phyloP scores from a whole-genome alignment of 2,888 invertebrate species.

The Halocaridina rubra region DNA sequence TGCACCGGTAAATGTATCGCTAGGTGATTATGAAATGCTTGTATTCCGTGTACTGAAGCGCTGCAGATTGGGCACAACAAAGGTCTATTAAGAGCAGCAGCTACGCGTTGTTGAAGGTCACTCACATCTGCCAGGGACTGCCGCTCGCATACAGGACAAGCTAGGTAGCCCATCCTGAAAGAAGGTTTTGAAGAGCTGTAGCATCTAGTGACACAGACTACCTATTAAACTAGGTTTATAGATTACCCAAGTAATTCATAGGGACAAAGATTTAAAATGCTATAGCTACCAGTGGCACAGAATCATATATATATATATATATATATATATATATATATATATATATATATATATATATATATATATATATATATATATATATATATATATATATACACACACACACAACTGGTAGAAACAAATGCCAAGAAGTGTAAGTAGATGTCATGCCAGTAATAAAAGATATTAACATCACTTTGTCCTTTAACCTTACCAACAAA shows the following conservation, averaged over 20 bases:
- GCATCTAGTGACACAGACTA: not conserved
- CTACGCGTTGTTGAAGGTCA: conserved; percentile 47
- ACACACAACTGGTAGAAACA: too few relatives aligned
- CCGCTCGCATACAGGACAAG: conserved; percentile 57
- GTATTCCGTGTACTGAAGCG: conserved; percentile 50
- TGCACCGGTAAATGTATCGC: conserved; percentile 42
- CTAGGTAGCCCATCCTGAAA: conserved; percentile 53
- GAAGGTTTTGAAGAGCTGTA: not conserved
- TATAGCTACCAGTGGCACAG: too few relatives aligned
- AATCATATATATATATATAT: conserved; percentile 12
- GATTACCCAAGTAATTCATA: not conserved
- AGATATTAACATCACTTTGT: too few relatives aligned
- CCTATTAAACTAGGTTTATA: not conserved
- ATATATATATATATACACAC: conserved; percentile 14
- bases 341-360: conserved; percentile 38
- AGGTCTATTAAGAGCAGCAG: conserved; percentile 48
- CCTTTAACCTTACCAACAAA: too few relatives aligned
- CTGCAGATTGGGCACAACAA: conserved; percentile 58
- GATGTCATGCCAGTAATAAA: too few relatives aligned
- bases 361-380: conserved; percentile 32
- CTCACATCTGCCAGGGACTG: conserved; percentile 44
- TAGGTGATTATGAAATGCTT: conserved; percentile 50
- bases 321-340: conserved; percentile 38
- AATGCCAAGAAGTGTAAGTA: too few relatives aligned
- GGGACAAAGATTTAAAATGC: not conserved